phyloP scores from a whole-genome alignment of 1,140 invertebrate species.

The Whitmania pigra region DNA sequence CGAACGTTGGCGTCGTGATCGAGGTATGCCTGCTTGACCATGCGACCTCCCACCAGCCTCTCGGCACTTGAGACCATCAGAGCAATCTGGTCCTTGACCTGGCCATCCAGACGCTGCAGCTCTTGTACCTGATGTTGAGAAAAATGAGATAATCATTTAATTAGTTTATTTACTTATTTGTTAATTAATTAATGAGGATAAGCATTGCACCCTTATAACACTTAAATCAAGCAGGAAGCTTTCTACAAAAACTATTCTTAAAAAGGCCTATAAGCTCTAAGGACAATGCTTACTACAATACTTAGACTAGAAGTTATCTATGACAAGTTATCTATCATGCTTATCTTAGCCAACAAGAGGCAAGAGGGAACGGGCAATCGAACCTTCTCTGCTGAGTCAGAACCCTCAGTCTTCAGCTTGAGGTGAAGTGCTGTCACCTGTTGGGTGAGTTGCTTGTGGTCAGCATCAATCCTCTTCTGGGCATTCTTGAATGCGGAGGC shows the following conservation, averaged over 20 bases:
- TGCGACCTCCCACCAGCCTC: slow-evolving; percentile 55
- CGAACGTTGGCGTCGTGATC: slow-evolving; percentile 50
- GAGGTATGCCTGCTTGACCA: slow-evolving; percentile 53
- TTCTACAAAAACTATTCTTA: not conserved
- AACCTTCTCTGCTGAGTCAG: slow-evolving; percentile 52
- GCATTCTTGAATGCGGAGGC: slow-evolving; percentile 43
- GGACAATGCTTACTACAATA: too few species aligned
- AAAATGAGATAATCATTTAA: too few species aligned
- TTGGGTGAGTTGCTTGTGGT: slow-evolving; percentile 53
- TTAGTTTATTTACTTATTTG: too few species aligned
- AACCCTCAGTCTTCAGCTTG: slow-evolving; percentile 52
- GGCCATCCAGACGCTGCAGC: slow-evolving; percentile 51
- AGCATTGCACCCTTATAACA: not conserved
- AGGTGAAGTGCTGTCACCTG: slow-evolving; percentile 48
- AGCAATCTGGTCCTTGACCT: slow-evolving; percentile 39
- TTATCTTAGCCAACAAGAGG: too few species aligned
- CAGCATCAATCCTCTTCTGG: slow-evolving; percentile 51
- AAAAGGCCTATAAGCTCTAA: not conserved
- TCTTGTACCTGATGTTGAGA: slow-evolving; percentile 46
- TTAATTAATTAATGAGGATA: too few species aligned
- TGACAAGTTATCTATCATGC: too few species aligned
- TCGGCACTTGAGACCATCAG: slow-evolving; percentile 44
- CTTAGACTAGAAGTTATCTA: too few species aligned
- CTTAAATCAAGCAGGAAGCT: too few species aligned
- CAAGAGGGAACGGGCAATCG: not conserved